Conservation (phyloP, 1,140 invertebrate species). For the Sminthurinus signatus region DNA sequence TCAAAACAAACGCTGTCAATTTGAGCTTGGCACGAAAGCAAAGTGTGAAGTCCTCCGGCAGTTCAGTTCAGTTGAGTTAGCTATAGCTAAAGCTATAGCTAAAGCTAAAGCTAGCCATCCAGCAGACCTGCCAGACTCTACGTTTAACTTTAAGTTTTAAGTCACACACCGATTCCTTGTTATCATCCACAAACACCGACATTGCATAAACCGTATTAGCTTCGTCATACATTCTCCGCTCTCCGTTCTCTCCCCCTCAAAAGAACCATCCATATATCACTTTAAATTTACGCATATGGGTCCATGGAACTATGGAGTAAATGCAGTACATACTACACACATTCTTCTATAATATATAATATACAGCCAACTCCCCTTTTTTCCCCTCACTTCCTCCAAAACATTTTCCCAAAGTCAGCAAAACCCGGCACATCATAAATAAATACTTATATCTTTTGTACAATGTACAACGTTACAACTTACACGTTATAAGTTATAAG, state of each 20-base stretch:
- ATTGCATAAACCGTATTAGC: not conserved
- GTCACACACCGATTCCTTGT: not conserved
- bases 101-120: too few relatives aligned
- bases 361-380: not conserved
- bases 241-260: constrained; percentile 1
- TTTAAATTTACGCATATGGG: too few relatives aligned
- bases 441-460: too few relatives aligned
- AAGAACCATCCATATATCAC: not conserved
- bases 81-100: too few relatives aligned
- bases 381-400: not conserved
- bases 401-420: not conserved
- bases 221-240: not conserved
- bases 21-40: constrained; percentile 15
- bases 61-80: not conserved
- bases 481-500: too few relatives aligned
- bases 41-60: constrained; percentile 19
- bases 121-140: not conserved
- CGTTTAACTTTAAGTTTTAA: not conserved
- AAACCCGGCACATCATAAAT: too few relatives aligned
- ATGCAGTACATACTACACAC: not conserved
- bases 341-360: not conserved
- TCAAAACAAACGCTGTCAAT: constrained; percentile 21
- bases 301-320: too few relatives aligned
- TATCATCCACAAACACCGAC: not conserved
- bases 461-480: too few relatives aligned